Conservation (phyloP, 2,888 invertebrate species). For the Drosophila subsilvestris region DNA sequence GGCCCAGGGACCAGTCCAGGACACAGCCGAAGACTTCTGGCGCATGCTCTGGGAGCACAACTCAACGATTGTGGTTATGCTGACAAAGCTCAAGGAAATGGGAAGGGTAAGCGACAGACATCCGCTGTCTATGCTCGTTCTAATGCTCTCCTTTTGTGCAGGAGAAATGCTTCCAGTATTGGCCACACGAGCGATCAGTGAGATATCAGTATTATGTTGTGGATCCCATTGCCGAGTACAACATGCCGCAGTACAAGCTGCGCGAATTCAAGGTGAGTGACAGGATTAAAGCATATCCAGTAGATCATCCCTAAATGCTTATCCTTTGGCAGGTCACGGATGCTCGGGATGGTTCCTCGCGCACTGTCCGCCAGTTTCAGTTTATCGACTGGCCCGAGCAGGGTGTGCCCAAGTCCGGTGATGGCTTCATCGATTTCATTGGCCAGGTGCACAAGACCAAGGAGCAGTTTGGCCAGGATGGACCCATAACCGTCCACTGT, state of each 20-base stretch:
- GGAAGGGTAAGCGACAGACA: slow-evolving; percentile 91
- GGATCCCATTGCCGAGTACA: slow-evolving; percentile 99
- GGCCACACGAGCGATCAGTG: slow-evolving; percentile 99
- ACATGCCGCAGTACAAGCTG: slow-evolving; percentile 99
- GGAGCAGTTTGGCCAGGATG: slow-evolving; percentile 99
- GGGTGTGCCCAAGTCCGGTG: slow-evolving; percentile 98
- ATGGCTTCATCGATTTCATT: slow-evolving; percentile 99
- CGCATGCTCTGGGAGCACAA: slow-evolving; percentile 99
- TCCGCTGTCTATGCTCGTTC: too few species aligned
- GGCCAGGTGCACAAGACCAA: slow-evolving; percentile 99
- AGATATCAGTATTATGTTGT: slow-evolving; percentile 99
- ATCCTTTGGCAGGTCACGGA: slow-evolving; percentile 91
- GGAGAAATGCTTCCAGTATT: slow-evolving; percentile 99
- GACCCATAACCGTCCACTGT: slow-evolving; percentile 99
- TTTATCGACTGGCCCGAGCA: slow-evolving; percentile 98
- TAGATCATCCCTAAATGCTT: not conserved
- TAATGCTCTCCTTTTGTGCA: slow-evolving; percentile 83
- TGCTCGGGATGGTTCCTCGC: slow-evolving; percentile 97
- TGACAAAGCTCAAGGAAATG: slow-evolving; percentile 99
- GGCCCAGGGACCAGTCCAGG: slow-evolving; percentile 98
- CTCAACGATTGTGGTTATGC: slow-evolving; percentile 99
- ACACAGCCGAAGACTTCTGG: slow-evolving; percentile 99
- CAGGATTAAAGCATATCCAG: not conserved
- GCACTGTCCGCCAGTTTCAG: slow-evolving; percentile 98
- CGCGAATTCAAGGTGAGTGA: slow-evolving; percentile 95